Evolutionary conservation across 1,140 invertebrate genomes (phyloP).

Genomic region (Brachionus koreanus): DNA sequence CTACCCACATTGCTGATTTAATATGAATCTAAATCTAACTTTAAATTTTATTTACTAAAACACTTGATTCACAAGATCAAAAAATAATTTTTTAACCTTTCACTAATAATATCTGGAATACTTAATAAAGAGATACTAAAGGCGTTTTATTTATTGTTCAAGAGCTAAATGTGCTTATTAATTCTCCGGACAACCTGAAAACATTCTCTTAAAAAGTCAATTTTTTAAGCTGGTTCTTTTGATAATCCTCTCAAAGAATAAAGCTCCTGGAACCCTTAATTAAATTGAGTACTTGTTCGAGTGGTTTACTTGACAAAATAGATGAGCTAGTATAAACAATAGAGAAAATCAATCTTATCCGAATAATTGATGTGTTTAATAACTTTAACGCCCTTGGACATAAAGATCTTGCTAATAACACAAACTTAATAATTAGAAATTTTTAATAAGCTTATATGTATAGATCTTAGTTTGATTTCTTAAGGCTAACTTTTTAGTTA

Average conservation of each 20-base stretch:
- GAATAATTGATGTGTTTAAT: conserved; percentile 19
- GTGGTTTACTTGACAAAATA: conserved; percentile 21
- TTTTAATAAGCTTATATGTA: conserved; percentile 22
- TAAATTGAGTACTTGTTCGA: background rate
- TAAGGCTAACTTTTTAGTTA: conserved; percentile 24
- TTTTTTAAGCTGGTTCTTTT: background rate
- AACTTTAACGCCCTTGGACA: background rate
- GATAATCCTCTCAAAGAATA: background rate
- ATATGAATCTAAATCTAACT: no score
- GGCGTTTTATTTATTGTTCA: background rate
- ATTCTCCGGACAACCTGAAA: background rate
- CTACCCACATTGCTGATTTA: no score
- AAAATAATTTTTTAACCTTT: no score
- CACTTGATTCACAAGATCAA: no score
- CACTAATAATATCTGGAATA: no score
- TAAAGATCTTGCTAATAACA: background rate
- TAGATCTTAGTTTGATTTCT: background rate
- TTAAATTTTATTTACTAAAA: no score
- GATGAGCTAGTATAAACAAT: background rate
- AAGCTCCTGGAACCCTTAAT: background rate
- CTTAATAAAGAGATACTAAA: background rate
- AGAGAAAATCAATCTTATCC: background rate
- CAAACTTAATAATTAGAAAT: background rate
- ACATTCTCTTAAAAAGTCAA: background rate
- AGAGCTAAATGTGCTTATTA: background rate